These are phyloP conservation scores for Borostomias antarcticus DNA, from an alignment of 2,797 vertebrate species.

Conservation along the genomic window DNA sequence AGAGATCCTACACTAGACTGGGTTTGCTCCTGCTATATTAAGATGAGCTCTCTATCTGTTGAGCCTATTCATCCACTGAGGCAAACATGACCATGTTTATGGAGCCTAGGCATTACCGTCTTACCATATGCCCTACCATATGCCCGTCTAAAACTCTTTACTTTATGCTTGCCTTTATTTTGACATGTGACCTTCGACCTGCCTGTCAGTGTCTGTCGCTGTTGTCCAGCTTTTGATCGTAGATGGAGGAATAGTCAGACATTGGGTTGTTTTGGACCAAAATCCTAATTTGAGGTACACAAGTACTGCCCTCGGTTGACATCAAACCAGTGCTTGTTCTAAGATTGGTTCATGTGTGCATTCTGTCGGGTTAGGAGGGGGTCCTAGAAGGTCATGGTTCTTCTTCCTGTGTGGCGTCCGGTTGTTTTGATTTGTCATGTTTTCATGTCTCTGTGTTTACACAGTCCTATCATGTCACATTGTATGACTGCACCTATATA, in stretches of 20 bases:
- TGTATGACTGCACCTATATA: not conserved
- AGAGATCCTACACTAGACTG: too few species aligned
- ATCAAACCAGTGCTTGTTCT: not conserved
- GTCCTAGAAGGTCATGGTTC: slow-evolving; percentile 3
- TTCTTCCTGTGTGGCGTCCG: slow-evolving; percentile 1
- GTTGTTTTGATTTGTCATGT: slow-evolving; percentile 10
- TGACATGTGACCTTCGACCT: slow-evolving; percentile 8
- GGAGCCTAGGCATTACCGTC: too few species aligned
- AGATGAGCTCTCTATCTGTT: too few species aligned
- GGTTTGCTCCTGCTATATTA: too few species aligned
- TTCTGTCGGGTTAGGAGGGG: not conserved
- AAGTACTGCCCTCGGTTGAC: not conserved
- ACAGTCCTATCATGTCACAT: slow-evolving; percentile 5
- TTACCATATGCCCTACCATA: not conserved
- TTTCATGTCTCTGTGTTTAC: slow-evolving; percentile 27
- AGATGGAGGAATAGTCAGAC: not conserved
- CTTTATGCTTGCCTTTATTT: slow-evolving; percentile 40
- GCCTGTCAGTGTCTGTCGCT: not conserved
- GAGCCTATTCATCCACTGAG: too few species aligned
- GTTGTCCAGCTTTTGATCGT: slow-evolving; percentile 10
- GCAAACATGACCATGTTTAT: too few species aligned
- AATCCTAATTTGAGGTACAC: slow-evolving; percentile 1
- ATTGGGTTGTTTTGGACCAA: slow-evolving; percentile 1
- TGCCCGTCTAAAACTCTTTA: not conserved
- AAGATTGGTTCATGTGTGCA: not conserved